Evolutionary conservation across 92 coral and sea anemone genomes (phyloP).

Genomic region (Palythoa grandis): DNA sequence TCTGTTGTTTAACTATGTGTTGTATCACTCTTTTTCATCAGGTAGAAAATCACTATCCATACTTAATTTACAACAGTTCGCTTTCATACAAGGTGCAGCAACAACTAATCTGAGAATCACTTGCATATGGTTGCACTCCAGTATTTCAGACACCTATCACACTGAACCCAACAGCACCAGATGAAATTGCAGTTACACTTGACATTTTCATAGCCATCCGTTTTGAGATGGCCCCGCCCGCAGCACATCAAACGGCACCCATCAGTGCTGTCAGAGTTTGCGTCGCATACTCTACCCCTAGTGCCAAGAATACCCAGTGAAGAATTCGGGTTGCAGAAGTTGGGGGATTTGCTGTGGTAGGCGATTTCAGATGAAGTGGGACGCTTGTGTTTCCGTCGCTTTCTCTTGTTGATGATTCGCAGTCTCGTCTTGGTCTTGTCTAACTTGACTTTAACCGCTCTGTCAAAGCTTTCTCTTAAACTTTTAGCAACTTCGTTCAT

Average conservation of each 20-base stretch:
- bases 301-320: slow-evolving; percentile 80
- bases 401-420: slow-evolving; percentile 50
- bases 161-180: slow-evolving; percentile 90
- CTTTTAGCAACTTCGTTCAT: slow-evolving; percentile 65
- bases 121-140: slow-evolving; percentile 76
- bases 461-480: slow-evolving; percentile 74
- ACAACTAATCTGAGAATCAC: slow-evolving; percentile 9
- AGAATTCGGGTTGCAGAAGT: slow-evolving; percentile 75
- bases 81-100: not conserved
- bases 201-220: slow-evolving; percentile 45
- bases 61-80: not conserved
- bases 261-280: slow-evolving; percentile 55
- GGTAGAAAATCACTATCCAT: not conserved
- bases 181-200: slow-evolving; percentile 94
- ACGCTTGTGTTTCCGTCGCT: slow-evolving; percentile 52
- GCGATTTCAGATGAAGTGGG: slow-evolving; percentile 73
- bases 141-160: slow-evolving; percentile 74
- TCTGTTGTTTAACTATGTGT: not conserved
- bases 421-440: slow-evolving; percentile 75
- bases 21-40: not conserved
- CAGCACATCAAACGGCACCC: slow-evolving; percentile 91
- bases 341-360: slow-evolving; percentile 65
- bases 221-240: slow-evolving; percentile 69
- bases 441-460: slow-evolving; percentile 63
- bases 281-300: slow-evolving; percentile 74